Base-by-base conservation (phyloP, 2,888 invertebrate genomes). In the Xanthia icteritia region DNA sequence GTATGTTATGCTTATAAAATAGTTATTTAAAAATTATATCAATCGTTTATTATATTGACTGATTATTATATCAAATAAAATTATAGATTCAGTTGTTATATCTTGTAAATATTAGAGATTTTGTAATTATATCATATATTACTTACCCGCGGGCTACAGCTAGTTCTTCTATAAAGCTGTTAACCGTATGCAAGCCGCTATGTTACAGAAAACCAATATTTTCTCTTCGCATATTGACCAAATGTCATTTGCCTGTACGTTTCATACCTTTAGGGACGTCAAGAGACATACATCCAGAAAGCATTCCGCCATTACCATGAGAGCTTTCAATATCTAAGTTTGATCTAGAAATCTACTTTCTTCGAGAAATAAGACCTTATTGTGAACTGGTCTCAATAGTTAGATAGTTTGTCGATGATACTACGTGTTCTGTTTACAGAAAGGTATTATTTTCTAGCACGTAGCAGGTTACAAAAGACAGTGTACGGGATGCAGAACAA, bases 391-490 rank as follows among this genome's bases (percentile, higher is more conserved):
- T 72, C 23, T 72, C 17, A 48, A 45, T 42, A 56, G 36, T 48
- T 56, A 15, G 36, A 54, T 61, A 54, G 81, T 66, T 80, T 73
- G 73, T 63, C 66, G 54, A 66, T 61, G 45, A 8, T 4, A 61
- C 27, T 61, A 56, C 73, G 81, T 81, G 79, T n/a, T 8, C 2
- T 65, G 81, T 51, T 65, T 72, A 42, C 27, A 42, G 27, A 72
- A 54, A 60, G 2, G 51, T 13, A n/a, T 58, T 60, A 36, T 36
- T 60, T 71, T 27, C 23, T 58, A 36, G 13, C n/a, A 20, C 48
- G n/a, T 23, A 11, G 42, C 42, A 64, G 42, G 23, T 31, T 17
- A 31, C 11, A 45, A 23, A 45, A 17, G 23, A 45, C 31, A 27
- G 20, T 8, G 31, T n/a, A 20, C 11, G 2, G 20, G 27, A 15